Evolutionary conservation across 1,140 invertebrate species (phyloP).

Genomic region (Aphelinus certus): DNA sequence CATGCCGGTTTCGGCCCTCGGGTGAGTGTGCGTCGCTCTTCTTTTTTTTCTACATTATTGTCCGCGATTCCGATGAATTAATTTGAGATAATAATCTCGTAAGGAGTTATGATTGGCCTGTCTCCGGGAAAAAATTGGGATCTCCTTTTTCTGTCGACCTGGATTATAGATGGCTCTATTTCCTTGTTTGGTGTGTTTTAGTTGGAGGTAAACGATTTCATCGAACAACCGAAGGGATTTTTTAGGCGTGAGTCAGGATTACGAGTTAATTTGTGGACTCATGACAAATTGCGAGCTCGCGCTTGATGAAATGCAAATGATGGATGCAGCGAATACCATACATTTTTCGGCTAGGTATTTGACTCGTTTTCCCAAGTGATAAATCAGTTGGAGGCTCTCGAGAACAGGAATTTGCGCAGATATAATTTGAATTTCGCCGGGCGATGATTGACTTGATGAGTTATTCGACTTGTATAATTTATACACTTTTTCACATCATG

Average conservation of each 20-base stretch:
- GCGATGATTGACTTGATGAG: no score
- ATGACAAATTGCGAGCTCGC: no score
- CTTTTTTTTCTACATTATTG: background rate
- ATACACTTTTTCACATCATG: no score
- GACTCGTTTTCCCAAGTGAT: no score
- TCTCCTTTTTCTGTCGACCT: background rate
- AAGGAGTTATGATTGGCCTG: slow-evolving; percentile 2
- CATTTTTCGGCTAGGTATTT: no score
- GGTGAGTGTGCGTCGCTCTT: background rate
- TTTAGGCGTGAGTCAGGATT: background rate
- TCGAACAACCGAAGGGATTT: background rate
- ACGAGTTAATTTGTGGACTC: background rate
- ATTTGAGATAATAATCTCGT: slow-evolving; percentile 24
- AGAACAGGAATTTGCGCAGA: no score
- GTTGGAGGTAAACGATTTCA: slow-evolving; percentile 2
- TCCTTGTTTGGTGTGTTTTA: background rate
- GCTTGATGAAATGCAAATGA: no score
- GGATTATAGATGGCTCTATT: background rate
- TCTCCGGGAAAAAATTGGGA: background rate
- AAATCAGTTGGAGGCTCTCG: no score
- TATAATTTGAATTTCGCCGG: no score
- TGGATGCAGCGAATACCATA: no score
- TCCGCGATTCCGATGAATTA: slow-evolving; percentile 10
- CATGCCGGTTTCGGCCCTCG: background rate
- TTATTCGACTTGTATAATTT: no score